Base-by-base conservation (phyloP, 2,113 vertebrate genomes). In the Hippopotamus amphibius region DNA sequence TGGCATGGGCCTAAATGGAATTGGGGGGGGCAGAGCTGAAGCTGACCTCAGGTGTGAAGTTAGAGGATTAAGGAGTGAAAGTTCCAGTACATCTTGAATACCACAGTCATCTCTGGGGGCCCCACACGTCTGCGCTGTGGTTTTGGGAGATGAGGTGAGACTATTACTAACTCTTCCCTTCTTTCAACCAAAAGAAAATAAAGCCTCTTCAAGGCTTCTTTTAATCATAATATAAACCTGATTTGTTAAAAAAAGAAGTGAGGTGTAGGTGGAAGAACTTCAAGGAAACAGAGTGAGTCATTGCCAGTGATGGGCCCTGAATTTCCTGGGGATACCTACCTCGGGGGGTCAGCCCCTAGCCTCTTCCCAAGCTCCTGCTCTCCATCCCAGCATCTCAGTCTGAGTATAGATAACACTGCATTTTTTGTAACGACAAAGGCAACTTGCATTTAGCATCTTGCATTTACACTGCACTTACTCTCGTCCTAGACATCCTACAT, bases 361-460 rank as follows among this genome's bases (percentile, higher is more conserved):
- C 11, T 8, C 74, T 77, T 33, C 28, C 48, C 13, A 5, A n/a
- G 37, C 19, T 16, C 48, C 48, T 43, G 0, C 37, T 19, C 68
- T 21, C 72, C 26, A 15, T 1, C 79, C 19, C 14, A 11, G 79
- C 28, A 2, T 53, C 61, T 46, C 63, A 5, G 63, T 24, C 28
- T 37, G n/a, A 95, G 93, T 1, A 53, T 0, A 30, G 86, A 15
- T 88, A 97, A 96, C 74, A 97, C 94, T 90, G 97, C 74, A 28
- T 48, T 71, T 46, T 98, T 30, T 89, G 59, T 71, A 77, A 81
- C 26, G 19, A 88, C 30, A 28, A 89, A 26, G 72, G 86, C 96
- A 84, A 43, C 91, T 68, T 72, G 59, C 28, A 48, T 82, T 83
- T 26, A 53, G 68, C 90, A 5, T n/a, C 87, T 14, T 19, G n/a